Conservation (phyloP, 2,113 vertebrate species). For the Thomomys bottae region DNA sequence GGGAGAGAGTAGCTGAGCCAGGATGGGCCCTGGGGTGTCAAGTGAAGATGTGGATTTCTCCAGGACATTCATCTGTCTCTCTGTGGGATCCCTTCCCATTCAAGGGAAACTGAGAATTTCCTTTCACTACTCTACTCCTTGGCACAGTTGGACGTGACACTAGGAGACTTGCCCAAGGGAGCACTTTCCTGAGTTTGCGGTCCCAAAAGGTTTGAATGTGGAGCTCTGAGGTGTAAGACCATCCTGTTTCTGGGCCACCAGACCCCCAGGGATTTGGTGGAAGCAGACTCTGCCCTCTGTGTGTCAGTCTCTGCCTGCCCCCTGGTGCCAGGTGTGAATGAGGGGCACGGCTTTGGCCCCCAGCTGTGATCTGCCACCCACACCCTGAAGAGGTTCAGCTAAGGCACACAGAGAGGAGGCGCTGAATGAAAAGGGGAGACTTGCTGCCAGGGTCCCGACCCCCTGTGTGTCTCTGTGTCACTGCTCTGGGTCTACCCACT, state of each 20-base stretch:
- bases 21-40: neutral
- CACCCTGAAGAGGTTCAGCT: neutral
- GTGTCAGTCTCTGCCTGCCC: constrained; percentile 44
- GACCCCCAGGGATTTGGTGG: neutral
- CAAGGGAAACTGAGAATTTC: constrained; percentile 67
- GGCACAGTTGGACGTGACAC: constrained; percentile 54
- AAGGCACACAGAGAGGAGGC: neutral
- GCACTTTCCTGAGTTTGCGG: constrained; percentile 28
- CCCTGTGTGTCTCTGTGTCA: constrained; percentile 10
- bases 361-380: neutral
- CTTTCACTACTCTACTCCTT: constrained; percentile 38
- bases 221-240: neutral
- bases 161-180: constrained; percentile 55
- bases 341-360: neutral
- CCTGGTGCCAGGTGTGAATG: constrained; percentile 22
- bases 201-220: neutral
- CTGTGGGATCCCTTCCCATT: constrained; percentile 48
- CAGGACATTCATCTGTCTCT: constrained; percentile 27
- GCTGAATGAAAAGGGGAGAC: neutral
- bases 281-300: constrained; percentile 12
- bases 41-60: neutral
- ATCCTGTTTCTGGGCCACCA: neutral
- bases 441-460: neutral
- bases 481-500: neutral
- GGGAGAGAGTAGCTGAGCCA: neutral